Evolutionary conservation across 2,113 vertebrate species (phyloP).

Genomic region (Elephas maximus): DNA sequence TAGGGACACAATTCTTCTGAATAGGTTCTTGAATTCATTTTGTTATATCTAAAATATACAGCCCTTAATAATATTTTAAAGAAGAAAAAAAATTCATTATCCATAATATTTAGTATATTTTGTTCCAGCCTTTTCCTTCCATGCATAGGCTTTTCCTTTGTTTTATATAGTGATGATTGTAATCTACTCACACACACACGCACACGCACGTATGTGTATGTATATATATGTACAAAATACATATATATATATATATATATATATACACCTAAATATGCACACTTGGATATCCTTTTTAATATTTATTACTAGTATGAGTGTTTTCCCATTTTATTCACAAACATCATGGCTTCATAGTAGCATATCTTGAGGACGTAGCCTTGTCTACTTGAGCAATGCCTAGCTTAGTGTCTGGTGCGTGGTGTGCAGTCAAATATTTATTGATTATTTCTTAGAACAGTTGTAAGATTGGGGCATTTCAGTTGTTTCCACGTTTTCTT

Average conservation of each 20-base stretch:
- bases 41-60: conserved; percentile 16
- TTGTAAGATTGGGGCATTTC: background rate
- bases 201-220: background rate
- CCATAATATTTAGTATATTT: background rate
- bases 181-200: background rate
- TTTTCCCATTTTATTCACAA: conserved; percentile 1
- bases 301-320: background rate
- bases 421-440: background rate
- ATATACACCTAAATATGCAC: background rate
- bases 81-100: background rate
- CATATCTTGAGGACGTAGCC: background rate
- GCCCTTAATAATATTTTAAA: conserved; percentile 48
- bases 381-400: background rate
- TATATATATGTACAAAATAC: background rate
- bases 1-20: conserved; percentile 38
- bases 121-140: conserved; percentile 21
- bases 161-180: background rate
- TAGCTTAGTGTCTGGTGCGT: background rate
- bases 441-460: conserved; percentile 32
- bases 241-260: background rate
- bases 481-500: background rate
- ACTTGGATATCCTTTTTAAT: conserved; percentile 1
- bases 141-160: background rate
- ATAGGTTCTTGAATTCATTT: conserved; percentile 45
- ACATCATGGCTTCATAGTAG: background rate